Conservation (phyloP, 2,113 vertebrate species). For the Solea senegalensis region DNA sequence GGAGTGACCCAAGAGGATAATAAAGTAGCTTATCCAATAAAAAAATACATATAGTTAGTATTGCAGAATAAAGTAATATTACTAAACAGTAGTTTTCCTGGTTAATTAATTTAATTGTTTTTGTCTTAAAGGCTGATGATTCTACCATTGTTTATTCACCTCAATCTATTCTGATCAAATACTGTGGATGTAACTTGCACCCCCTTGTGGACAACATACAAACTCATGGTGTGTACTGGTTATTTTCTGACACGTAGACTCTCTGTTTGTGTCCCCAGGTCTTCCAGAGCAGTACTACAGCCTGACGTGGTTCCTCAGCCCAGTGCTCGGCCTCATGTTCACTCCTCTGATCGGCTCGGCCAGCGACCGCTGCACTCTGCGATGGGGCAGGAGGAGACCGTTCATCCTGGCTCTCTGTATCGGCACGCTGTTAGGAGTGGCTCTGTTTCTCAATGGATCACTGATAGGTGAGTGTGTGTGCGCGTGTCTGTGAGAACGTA, state of each 20-base stretch:
- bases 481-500: not conserved
- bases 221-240: not conserved
- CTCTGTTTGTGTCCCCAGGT: conserved; percentile 79
- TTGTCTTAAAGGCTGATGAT: too few relatives aligned
- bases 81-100: too few relatives aligned
- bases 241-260: not conserved
- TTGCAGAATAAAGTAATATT: too few relatives aligned
- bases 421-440: conserved; percentile 91
- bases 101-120: too few relatives aligned
- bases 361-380: conserved; percentile 95
- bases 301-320: conserved; percentile 98
- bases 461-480: conserved; percentile 86
- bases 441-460: conserved; percentile 96
- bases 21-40: not conserved
- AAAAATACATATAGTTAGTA: not conserved
- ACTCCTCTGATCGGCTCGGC: conserved; percentile 96
- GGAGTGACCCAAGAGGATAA: not conserved
- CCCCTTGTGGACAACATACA: conserved; percentile 42
- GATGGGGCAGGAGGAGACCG: conserved; percentile 94
- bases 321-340: conserved; percentile 94
- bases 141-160: too few relatives aligned
- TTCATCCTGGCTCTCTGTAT: conserved; percentile 95
- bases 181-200: conserved; percentile 28
- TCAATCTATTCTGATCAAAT: too few relatives aligned
- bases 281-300: conserved; percentile 99